These are phyloP conservation scores for Adineta ricciae DNA, from an alignment of 2,888 invertebrate genomes.

Conservation along the genomic window DNA sequence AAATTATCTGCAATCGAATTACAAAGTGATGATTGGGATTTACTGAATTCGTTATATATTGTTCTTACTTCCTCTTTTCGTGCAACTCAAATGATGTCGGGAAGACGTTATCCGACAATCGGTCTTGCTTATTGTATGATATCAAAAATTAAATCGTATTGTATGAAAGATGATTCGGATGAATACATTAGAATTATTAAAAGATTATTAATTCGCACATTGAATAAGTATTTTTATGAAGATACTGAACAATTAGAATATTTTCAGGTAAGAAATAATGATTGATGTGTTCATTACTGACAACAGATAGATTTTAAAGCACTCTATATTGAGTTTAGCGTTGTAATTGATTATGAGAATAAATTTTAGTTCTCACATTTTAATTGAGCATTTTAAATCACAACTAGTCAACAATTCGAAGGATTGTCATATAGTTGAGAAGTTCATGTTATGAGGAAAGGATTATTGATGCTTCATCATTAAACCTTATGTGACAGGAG, in stretches of 20 bases:
- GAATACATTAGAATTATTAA: background rate
- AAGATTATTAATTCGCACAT: background rate
- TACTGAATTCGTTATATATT: background rate
- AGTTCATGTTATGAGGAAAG: too few species aligned
- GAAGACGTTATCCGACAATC: background rate
- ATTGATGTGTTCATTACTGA: too few species aligned
- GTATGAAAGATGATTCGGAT: background rate
- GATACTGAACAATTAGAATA: background rate
- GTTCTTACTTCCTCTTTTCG: background rate
- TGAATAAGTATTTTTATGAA: background rate
- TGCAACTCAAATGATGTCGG: background rate
- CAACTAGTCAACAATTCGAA: too few species aligned
- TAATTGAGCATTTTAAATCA: too few species aligned
- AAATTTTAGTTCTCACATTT: too few species aligned
- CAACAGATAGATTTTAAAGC: too few species aligned
- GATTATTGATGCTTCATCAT: too few species aligned
- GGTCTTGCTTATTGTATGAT: background rate
- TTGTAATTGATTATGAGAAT: too few species aligned
- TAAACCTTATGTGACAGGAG: too few species aligned
- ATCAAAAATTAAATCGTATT: background rate
- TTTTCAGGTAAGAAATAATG: background rate
- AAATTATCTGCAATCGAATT: background rate
- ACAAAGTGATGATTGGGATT: background rate
- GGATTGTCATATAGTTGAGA: too few species aligned
- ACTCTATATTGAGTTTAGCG: too few species aligned